Percentiles rank a stretch among this genome's conserved stretches.
Evolutionary conservation across 2,113 vertebrate species (phyloP).

Genomic region (Corydoras maculifer): DNA sequence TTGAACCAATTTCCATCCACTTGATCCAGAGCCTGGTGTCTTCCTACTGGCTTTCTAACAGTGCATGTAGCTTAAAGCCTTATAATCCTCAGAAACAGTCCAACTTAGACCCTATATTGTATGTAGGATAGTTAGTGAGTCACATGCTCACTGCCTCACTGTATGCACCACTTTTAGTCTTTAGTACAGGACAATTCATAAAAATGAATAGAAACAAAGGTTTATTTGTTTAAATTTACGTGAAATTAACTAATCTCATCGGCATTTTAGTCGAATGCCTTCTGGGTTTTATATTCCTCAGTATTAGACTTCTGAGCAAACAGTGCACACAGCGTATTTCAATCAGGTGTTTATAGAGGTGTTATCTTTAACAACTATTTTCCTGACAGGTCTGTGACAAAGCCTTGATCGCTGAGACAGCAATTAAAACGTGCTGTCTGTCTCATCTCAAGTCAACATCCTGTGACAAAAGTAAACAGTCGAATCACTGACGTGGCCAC

Average conservation of each 20-base stretch:
- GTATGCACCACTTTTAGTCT: no score
- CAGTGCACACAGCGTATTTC: not conserved
- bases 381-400: not conserved
- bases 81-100: slow-evolving; percentile 1
- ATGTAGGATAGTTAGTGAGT: no score
- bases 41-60: slow-evolving; percentile 17
- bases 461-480: not conserved
- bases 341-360: not conserved
- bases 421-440: not conserved
- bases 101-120: not conserved
- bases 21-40: slow-evolving; percentile 34
- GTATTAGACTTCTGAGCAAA: no score
- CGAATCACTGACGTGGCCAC: not conserved
- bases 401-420: not conserved
- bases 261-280: no score
- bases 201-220: no score
- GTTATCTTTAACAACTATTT: slow-evolving; percentile 1
- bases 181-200: no score
- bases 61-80: not conserved
- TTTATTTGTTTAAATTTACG: no score
- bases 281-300: no score
- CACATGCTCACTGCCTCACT: no score
- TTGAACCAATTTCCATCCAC: slow-evolving; percentile 38
- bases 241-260: no score
- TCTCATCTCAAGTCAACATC: not conserved